phyloP scores from a whole-genome alignment of 2,888 invertebrate species.

The Pammene aurita region DNA sequence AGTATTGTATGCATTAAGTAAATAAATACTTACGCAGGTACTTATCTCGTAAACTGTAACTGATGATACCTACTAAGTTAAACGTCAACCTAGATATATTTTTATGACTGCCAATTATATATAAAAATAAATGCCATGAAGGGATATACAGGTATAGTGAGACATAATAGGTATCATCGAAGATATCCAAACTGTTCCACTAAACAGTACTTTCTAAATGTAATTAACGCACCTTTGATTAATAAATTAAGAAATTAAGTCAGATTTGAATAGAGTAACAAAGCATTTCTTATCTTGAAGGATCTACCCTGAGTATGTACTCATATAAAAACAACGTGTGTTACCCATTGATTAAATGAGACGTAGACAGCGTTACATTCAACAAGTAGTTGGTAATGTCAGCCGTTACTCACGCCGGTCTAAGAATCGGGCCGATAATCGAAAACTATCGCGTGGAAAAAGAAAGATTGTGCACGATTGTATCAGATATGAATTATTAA shows the following conservation, averaged over 20 bases:
- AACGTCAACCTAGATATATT: neutral
- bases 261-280: constrained; percentile 4
- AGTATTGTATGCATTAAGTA: neutral
- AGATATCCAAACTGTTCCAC: neutral
- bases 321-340: neutral
- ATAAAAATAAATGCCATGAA: neutral
- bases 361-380: constrained; percentile 15
- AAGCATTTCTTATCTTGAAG: constrained; percentile 1
- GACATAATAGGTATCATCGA: neutral
- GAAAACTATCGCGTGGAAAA: constrained; percentile 37
- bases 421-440: constrained; percentile 28
- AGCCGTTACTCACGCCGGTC: constrained; percentile 20
- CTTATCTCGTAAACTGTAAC: neutral
- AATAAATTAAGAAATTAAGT: constrained; percentile 3
- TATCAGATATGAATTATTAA: constrained; percentile 52
- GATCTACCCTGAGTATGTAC: neutral
- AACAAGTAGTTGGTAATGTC: constrained; percentile 34
- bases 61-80: neutral
- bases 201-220: neutral
- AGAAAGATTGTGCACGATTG: constrained; percentile 46
- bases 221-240: neutral
- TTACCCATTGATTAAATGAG: neutral
- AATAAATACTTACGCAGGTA: constrained; percentile 1
- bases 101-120: neutral
- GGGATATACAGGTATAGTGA: neutral